A percentile compares a stretch with the other conserved stretches of the same genome.
Conservation (phyloP, 2,888 invertebrate species). For the Ptilodon capucinus region DNA sequence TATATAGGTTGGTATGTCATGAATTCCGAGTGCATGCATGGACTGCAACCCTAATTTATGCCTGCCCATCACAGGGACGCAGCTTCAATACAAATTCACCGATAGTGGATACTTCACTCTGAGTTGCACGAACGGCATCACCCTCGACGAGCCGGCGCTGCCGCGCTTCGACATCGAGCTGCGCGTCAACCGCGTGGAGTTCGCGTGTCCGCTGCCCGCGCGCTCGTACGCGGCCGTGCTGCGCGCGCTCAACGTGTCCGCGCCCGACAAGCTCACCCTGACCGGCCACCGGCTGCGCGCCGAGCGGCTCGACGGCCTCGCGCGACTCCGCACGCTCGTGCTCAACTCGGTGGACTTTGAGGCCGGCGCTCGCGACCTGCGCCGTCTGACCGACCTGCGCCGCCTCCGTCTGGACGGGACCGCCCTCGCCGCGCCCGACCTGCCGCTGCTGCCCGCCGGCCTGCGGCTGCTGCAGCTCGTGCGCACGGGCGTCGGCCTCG, state of each 20-base stretch:
- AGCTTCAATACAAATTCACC: slow-evolving; percentile 7
- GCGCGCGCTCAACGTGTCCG: slow-evolving; percentile 9
- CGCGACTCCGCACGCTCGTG: slow-evolving; percentile 4
- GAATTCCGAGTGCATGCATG: too few relatives aligned
- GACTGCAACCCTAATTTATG: too few relatives aligned
- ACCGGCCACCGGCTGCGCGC: slow-evolving; percentile 3
- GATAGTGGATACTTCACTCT: slow-evolving; percentile 16
- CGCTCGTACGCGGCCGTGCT: slow-evolving; percentile 13
- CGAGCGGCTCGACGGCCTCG: slow-evolving; percentile 9
- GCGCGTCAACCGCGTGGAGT: slow-evolving; percentile 5
- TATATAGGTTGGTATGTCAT: too few relatives aligned
- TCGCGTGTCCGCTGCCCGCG: slow-evolving; percentile 11
- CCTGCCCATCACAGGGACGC: not conserved
- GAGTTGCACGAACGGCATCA: slow-evolving; percentile 8
- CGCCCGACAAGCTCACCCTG: slow-evolving; percentile 10
- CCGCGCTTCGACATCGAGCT: slow-evolving; percentile 15
- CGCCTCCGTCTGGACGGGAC: too few relatives aligned
- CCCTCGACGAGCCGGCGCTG: slow-evolving; percentile 20
- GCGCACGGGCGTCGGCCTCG: slow-evolving; percentile 2
- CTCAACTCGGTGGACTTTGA: slow-evolving; percentile 1
- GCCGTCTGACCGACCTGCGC: slow-evolving; percentile 83
- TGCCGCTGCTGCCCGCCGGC: slow-evolving; percentile 1
- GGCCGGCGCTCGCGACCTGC: slow-evolving; percentile 83
- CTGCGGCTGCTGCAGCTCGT: slow-evolving; percentile 10
- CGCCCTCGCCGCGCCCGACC: slow-evolving; percentile 2